Evolutionary conservation across 2,113 vertebrate genomes (phyloP), one percentile per base, ranked within the genome.

Genomic region (Chloebia gouldiae): DNA sequence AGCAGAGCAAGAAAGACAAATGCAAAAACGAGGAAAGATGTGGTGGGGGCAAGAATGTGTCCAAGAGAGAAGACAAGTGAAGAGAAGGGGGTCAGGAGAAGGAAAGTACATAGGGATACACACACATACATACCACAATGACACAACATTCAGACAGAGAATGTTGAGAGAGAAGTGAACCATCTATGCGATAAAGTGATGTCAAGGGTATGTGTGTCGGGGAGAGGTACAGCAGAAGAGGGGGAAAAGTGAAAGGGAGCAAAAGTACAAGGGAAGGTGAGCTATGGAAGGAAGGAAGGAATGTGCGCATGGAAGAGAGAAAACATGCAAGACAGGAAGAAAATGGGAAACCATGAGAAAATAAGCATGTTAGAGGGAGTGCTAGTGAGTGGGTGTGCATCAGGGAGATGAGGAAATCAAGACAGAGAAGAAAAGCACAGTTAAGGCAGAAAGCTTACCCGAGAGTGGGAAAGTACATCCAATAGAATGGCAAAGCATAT

Each of bases 361-460:
- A 39, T 10, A 66, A 71, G 30, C 16, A 45, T 13, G 30, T 14
- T 51, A 37, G 37, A 66, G 19, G 22, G 33, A 45, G 18, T 50
- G 28, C 31, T 53, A 81, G 2, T n/a, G 56, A 49, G 28, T 35
- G 11, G 35, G 11, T 33, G 16, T 1, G 0, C 20, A 35, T 35
- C 40, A 65, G 13, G 33, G 15, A 76, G 40, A 39, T 31, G 25
- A 25, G 18, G 47, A 71, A 76, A 77, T 13, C 40, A 60, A 50
- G 35, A 24, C 7, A 14, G 28, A 79, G 20, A 80, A 73, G 23
- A 70, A 39, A 81, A 80, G 40, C 16, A 39, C 28, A 22, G 24
- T 23, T 40, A 71, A 35, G 57, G 65, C 11, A 24, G 28, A 75
- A 82, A 68, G 37, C 30, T 63, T 69, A 83, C 12, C 30, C 51